phyloP scores from a whole-genome alignment of 2,113 vertebrate genomes.

The Brachypodius melanocephalos region DNA sequence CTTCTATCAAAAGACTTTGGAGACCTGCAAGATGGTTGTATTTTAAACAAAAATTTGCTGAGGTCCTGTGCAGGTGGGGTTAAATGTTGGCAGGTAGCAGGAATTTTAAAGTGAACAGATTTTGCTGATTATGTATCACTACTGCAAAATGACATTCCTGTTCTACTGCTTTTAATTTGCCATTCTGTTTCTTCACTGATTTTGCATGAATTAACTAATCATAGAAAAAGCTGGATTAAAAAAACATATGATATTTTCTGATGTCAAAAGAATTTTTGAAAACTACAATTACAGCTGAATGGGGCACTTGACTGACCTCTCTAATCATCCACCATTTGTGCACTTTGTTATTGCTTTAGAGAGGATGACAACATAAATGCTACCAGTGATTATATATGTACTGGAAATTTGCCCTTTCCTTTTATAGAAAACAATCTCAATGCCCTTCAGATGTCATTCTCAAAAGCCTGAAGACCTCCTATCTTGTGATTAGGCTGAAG shows the following conservation, averaged over 20 bases:
- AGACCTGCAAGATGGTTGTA: background rate
- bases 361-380: constrained; percentile 64
- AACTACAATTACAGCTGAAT: constrained; percentile 58
- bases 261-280: constrained; percentile 54
- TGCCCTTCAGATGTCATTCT: constrained; percentile 54
- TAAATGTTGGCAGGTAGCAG: background rate
- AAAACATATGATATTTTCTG: constrained; percentile 49
- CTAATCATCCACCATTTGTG: constrained; percentile 62
- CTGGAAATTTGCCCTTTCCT: constrained; percentile 61
- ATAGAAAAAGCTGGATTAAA: constrained; percentile 41
- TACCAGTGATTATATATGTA: constrained; percentile 45
- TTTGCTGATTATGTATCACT: background rate
- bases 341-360: constrained; percentile 55
- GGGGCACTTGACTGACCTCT: constrained; percentile 57
- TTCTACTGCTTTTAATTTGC: constrained; percentile 23
- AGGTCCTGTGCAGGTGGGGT: background rate
- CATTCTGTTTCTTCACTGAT: constrained; percentile 13
- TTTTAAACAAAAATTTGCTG: background rate
- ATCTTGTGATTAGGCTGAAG: constrained; percentile 34
- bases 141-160: background rate
- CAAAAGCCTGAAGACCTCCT: constrained; percentile 35
- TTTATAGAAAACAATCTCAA: constrained; percentile 54
- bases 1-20: background rate
- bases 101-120: background rate
- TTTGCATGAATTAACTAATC: constrained; percentile 63